These are phyloP conservation scores for Orestias chungarensis DNA, from an alignment of 2,797 vertebrate genomes.

Conservation along the genomic window DNA sequence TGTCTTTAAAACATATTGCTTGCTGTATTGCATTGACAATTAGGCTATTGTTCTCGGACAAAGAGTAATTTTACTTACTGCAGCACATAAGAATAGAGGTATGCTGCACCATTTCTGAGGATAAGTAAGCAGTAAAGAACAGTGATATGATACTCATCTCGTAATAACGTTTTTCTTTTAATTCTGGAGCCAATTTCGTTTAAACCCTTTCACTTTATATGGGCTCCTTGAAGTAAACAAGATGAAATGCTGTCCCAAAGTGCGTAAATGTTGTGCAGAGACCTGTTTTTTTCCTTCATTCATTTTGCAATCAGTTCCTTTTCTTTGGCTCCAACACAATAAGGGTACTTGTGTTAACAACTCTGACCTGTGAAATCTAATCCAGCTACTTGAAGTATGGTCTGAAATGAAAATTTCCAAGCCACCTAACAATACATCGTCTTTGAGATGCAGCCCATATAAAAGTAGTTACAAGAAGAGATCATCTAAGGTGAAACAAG, in stretches of 20 bases:
- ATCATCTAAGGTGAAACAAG: slow-evolving; percentile 60
- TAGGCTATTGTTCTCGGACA: slow-evolving; percentile 17
- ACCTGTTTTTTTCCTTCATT: slow-evolving; percentile 51
- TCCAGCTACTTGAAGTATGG: slow-evolving; percentile 58
- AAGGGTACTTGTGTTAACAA: slow-evolving; percentile 68
- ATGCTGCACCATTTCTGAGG: slow-evolving; percentile 40
- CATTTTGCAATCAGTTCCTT: slow-evolving; percentile 62
- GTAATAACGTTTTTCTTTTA: slow-evolving; percentile 77
- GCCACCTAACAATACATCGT: slow-evolving; percentile 42
- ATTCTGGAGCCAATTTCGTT: slow-evolving; percentile 68
- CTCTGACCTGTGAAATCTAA: slow-evolving; percentile 63
- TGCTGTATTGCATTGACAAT: slow-evolving; percentile 32
- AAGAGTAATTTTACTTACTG: slow-evolving; percentile 32
- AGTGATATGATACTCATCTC: slow-evolving; percentile 58
- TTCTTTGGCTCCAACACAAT: slow-evolving; percentile 55
- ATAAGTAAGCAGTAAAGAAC: slow-evolving; percentile 28
- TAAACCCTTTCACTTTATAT: slow-evolving; percentile 49
- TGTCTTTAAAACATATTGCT: slow-evolving; percentile 32
- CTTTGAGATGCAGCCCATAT: slow-evolving; percentile 45
- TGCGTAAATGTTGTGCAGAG: slow-evolving; percentile 58
- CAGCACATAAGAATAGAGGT: slow-evolving; percentile 15
- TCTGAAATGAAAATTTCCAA: slow-evolving; percentile 52
- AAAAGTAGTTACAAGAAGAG: slow-evolving; percentile 48
- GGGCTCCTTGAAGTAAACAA: slow-evolving; percentile 57
- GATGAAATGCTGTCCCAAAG: slow-evolving; percentile 61